Percentiles rank a stretch among this genome's conserved stretches.
Conservation (phyloP, 2,888 invertebrate genomes). For the Xanthorhoe designata region DNA sequence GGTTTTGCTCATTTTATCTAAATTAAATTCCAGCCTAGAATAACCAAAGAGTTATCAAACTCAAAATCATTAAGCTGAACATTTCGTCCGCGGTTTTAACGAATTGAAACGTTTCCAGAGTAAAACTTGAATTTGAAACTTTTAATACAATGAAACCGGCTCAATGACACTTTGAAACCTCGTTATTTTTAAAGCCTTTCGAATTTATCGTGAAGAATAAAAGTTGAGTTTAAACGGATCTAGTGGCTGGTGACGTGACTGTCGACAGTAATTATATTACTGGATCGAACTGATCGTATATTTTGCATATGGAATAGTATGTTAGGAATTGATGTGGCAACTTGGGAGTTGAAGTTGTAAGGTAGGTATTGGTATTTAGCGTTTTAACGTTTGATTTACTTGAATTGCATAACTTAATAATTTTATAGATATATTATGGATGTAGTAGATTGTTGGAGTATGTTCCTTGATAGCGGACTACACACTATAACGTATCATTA, state of each 20-base stretch:
- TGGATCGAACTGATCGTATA: neutral
- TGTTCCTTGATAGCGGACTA: too few relatives aligned
- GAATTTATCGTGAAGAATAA: slow-evolving; percentile 33
- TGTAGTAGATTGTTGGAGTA: too few relatives aligned
- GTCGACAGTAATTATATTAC: neutral
- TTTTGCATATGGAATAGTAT: neutral
- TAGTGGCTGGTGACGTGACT: neutral
- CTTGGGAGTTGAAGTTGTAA: too few relatives aligned
- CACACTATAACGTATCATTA: too few relatives aligned
- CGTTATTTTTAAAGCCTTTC: slow-evolving; percentile 48
- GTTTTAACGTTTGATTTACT: too few relatives aligned
- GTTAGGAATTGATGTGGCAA: too few relatives aligned
- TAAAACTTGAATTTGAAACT: slow-evolving; percentile 47
- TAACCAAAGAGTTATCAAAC: slow-evolving; percentile 13
- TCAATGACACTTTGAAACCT: slow-evolving; percentile 41
- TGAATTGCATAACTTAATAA: too few relatives aligned
- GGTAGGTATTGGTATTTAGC: too few relatives aligned
- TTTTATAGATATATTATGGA: too few relatives aligned
- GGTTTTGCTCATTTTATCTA: slow-evolving; percentile 1
- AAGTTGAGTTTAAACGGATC: neutral
- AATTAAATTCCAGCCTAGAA: slow-evolving; percentile 1
- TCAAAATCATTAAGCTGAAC: slow-evolving; percentile 27
- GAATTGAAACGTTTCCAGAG: slow-evolving; percentile 31
- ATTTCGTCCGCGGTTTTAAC: slow-evolving; percentile 19
- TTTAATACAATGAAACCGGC: slow-evolving; percentile 41